Evolutionary conservation across 2,797 vertebrate genomes (phyloP).

Genomic region (Oreochromis grahami): DNA sequence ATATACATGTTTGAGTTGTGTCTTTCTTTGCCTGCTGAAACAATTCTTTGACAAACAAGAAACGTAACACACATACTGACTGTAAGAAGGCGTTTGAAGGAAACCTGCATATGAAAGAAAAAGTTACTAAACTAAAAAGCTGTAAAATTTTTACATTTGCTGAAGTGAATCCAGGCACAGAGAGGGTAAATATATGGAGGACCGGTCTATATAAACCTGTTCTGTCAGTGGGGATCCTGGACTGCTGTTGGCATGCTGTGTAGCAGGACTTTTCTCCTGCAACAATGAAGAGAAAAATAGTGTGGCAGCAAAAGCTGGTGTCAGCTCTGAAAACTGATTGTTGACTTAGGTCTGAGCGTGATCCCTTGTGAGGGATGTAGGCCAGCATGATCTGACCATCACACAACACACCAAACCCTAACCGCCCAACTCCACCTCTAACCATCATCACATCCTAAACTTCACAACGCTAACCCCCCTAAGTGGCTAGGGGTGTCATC

Average conservation of each 20-base stretch:
- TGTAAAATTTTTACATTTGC: not conserved
- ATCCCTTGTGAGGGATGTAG: accelerated
- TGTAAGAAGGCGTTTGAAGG: not conserved
- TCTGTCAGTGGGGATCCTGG: not conserved
- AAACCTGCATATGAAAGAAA: not conserved
- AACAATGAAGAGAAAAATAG: not conserved
- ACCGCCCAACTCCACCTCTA: accelerated
- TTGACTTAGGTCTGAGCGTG: not conserved
- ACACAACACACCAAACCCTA: not conserved
- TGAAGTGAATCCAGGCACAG: not conserved
- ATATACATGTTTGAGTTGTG: too few species aligned
- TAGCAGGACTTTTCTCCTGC: accelerated
- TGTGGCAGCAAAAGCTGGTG: too few species aligned
- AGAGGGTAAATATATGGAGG: accelerated
- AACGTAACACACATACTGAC: too few species aligned
- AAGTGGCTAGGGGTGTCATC: not conserved
- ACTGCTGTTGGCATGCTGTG: not conserved
- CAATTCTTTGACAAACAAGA: too few species aligned
- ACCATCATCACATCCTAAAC: not conserved
- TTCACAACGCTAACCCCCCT: not conserved
- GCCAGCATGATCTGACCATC: accelerated
- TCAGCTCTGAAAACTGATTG: too few species aligned
- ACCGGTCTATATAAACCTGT: not conserved
- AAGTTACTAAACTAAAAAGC: not conserved
- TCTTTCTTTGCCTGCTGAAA: too few species aligned